Evolutionary conservation across 92 coral and sea anemone species (phyloP).

Genomic region (Metridium senile): DNA sequence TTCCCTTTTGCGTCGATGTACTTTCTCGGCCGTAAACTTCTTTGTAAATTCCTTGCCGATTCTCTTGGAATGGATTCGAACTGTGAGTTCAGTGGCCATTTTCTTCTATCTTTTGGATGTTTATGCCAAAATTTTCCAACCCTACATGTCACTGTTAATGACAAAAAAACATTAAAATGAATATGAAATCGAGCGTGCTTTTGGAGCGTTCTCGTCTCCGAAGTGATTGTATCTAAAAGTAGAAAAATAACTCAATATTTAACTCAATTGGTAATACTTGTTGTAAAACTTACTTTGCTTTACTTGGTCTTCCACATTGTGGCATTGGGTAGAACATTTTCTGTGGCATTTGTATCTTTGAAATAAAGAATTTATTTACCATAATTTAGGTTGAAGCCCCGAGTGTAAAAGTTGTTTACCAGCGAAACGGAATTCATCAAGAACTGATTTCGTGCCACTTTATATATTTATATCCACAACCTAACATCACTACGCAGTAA

Average conservation of each 20-base stretch:
- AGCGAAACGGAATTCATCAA: slow-evolving; percentile 12
- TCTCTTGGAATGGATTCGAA: slow-evolving; percentile 9
- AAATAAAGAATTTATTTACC: slow-evolving; percentile 2
- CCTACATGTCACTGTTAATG: slow-evolving; percentile 48
- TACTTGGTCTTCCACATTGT: slow-evolving; percentile 44
- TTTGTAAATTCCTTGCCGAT: slow-evolving; percentile 12
- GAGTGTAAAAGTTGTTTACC: slow-evolving; percentile 18
- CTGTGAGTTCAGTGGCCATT: slow-evolving; percentile 42
- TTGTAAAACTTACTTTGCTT: slow-evolving; percentile 53
- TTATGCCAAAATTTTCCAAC: slow-evolving; percentile 72
- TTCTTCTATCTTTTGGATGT: slow-evolving; percentile 45
- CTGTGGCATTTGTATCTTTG: slow-evolving; percentile 93
- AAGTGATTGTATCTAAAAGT: slow-evolving; percentile 8
- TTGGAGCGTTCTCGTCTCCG: neutral
- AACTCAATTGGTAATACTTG: neutral
- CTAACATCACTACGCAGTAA: neutral
- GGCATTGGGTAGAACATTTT: slow-evolving; percentile 61
- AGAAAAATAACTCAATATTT: neutral
- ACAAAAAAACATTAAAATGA: neutral
- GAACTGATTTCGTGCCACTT: slow-evolving; percentile 9
- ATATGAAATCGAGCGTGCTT: slow-evolving; percentile 4
- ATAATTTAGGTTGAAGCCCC: slow-evolving; percentile 5
- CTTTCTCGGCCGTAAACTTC: slow-evolving; percentile 30
- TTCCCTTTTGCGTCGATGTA: slow-evolving; percentile 65
- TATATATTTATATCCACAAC: slow-evolving; percentile 10